These are phyloP conservation scores for Tetragnatha versicolor DNA, from an alignment of 1,140 invertebrate genomes.

Conservation along the genomic window DNA sequence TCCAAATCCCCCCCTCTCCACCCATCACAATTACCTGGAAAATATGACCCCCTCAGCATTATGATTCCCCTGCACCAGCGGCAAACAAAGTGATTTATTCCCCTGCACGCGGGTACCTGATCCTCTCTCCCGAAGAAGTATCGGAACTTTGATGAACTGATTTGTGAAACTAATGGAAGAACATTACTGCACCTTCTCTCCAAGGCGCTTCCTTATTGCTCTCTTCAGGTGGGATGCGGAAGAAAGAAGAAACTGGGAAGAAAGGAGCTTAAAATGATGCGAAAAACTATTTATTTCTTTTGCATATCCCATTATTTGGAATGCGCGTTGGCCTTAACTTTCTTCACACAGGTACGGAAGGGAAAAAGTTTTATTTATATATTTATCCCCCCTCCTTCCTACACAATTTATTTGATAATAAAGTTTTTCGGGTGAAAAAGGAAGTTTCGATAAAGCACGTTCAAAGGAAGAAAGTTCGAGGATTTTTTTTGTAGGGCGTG, in stretches of 20 bases:
- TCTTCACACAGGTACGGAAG: constrained; percentile 10
- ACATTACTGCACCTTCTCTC: constrained; percentile 23
- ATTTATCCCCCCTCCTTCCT: not conserved
- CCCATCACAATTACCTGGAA: too few relatives aligned
- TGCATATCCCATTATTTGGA: constrained; percentile 46
- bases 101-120: too few relatives aligned
- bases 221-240: not conserved
- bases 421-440: constrained; percentile 11
- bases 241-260: constrained; percentile 1
- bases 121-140: constrained; percentile 12
- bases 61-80: too few relatives aligned
- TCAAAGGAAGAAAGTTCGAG: constrained; percentile 18
- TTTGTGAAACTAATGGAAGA: constrained; percentile 37
- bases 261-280: constrained; percentile 43
- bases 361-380: constrained; percentile 25
- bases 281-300: constrained; percentile 49
- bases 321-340: constrained; percentile 8
- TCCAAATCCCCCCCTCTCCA: too few relatives aligned
- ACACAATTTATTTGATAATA: constrained; percentile 35
- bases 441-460: constrained; percentile 31
- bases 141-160: constrained; percentile 45
- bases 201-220: not conserved
- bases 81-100: too few relatives aligned
- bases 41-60: too few relatives aligned
- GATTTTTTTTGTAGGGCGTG: too few relatives aligned